A percentile compares a stretch with the other conserved stretches of the same genome.
Conservation (phyloP, 2,888 invertebrate species). For the Hemicrepidius hirtus region DNA sequence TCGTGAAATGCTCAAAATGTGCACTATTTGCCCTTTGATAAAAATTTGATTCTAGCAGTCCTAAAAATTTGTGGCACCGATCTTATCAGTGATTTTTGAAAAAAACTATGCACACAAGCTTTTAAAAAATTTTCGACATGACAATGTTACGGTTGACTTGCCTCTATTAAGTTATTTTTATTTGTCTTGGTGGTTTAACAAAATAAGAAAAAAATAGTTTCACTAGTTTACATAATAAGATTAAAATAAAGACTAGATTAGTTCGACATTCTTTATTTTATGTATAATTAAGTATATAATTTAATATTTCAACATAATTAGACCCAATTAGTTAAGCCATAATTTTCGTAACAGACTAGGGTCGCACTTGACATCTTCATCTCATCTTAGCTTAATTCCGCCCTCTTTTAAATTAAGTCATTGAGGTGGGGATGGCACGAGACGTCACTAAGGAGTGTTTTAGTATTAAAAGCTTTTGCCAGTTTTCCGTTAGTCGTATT, state of each 20-base stretch:
- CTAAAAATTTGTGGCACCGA: no score
- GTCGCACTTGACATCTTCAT: slow-evolving; percentile 61
- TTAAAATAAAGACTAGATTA: neutral
- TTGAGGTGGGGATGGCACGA: slow-evolving; percentile 61
- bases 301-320: slow-evolving; percentile 66
- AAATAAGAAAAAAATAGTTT: no score
- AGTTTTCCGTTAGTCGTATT: slow-evolving; percentile 65
- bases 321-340: slow-evolving; percentile 66
- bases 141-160: no score
- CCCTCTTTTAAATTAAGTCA: slow-evolving; percentile 67
- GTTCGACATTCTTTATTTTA: slow-evolving; percentile 9
- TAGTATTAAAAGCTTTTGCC: slow-evolving; percentile 65
- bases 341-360: slow-evolving; percentile 59
- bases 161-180: no score
- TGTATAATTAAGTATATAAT: slow-evolving; percentile 42
- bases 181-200: no score
- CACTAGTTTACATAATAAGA: neutral
- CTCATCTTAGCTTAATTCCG: slow-evolving; percentile 61
- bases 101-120: no score
- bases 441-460: slow-evolving; percentile 64
- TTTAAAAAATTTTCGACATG: no score
- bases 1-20: no score
- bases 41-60: no score
- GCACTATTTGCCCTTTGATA: no score
- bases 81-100: no score